Base-by-base conservation (phyloP, 2,888 invertebrate genomes). In the Artemia sinica region DNA sequence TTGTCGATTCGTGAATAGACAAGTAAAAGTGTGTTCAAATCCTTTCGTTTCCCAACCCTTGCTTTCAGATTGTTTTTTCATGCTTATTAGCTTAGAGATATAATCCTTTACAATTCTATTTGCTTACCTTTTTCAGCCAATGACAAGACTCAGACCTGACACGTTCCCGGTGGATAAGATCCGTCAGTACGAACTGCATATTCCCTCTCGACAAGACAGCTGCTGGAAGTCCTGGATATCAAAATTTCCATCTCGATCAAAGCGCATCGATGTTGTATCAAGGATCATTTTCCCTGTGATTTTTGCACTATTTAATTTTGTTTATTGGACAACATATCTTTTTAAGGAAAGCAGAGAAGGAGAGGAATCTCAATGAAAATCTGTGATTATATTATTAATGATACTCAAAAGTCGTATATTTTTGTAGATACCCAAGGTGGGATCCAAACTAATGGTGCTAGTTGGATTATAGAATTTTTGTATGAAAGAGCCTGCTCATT, bases 241-340 rank as follows among this genome's bases (percentile, higher is more conserved):
- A 80, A 92, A 92, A 83, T 93, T 93, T 82, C 93, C 93, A 71
- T 92, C 91, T 75, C 84, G 89, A 77, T 92, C 92, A 81, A 94
- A 94, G 84, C 84, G 93, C 80, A 95, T 95, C 80, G 94, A 95
- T 81, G 94, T 94, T 82, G 91, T 95, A 78, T 92, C 94, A 71
- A 84, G 93, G 80, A 93, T 93, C 81, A 91, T 89, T 75, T 93
- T 93, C 82, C 93, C 93, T 73, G 84, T 93, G 78, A 91, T 93
- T 74, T 93, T 93, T 81, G 92, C 92, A 74, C 83, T 93, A 76
- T 93, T 93, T 84, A 93, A 93, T 81, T 83, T 93, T 80, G 88
- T 90, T 80, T 93, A 93, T 82, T 94, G 93, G 93, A 84, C 88
- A 74, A 89, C 89, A 74, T 90, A 90, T 81, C 82, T 90, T 75